These are phyloP conservation scores for Murina feae DNA, from an alignment of 2,113 vertebrate genomes.

Conservation along the genomic window DNA sequence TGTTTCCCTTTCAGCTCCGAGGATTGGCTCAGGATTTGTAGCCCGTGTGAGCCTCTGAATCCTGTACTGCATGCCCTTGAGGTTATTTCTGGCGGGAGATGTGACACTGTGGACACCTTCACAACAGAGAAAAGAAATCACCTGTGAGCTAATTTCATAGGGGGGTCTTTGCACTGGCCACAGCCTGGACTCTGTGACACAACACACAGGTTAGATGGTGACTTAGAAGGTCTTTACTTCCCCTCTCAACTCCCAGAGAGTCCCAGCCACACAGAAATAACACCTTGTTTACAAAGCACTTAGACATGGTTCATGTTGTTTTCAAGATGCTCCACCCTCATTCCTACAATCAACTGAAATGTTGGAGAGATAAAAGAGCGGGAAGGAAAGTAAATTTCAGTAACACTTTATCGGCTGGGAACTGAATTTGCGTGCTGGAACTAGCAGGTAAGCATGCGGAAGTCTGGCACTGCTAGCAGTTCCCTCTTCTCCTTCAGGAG, in stretches of 20 bases:
- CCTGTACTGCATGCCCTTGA: neutral
- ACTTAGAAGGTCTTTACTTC: neutral
- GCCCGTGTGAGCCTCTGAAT: neutral
- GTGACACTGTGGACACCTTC: neutral
- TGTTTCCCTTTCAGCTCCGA: neutral
- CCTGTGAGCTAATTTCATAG: neutral
- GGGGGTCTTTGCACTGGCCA: neutral
- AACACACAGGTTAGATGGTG: neutral
- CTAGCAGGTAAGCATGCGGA: slow-evolving; percentile 22
- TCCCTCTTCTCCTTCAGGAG: slow-evolving; percentile 34
- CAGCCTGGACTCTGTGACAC: neutral
- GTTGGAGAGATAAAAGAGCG: neutral
- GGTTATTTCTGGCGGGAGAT: neutral
- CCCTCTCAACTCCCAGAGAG: neutral
- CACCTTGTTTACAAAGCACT: slow-evolving; percentile 41
- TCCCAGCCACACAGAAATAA: slow-evolving; percentile 24
- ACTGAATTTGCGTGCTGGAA: slow-evolving; percentile 50
- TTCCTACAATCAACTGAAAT: slow-evolving; percentile 1
- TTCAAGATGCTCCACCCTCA: neutral
- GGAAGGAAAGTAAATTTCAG: slow-evolving; percentile 39
- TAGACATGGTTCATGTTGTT: neutral
- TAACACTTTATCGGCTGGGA: slow-evolving; percentile 45
- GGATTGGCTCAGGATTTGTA: neutral
- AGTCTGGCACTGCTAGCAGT: slow-evolving; percentile 25
- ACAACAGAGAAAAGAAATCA: neutral